These are phyloP conservation scores for Helicoverpa zea DNA, from an alignment of 1,140 invertebrate species.

Conservation along the genomic window DNA sequence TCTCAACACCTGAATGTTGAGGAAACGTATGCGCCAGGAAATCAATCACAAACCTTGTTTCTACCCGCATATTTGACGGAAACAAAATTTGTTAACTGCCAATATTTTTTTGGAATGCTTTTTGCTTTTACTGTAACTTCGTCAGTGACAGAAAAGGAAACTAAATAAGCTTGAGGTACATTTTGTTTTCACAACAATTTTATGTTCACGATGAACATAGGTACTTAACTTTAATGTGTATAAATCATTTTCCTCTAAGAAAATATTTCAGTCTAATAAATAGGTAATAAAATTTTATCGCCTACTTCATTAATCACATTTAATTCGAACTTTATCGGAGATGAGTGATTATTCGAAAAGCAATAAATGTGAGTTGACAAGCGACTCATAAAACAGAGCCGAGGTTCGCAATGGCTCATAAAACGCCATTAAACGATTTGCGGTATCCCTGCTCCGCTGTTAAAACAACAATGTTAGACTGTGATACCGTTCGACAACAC, in stretches of 20 bases:
- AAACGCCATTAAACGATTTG: slow-evolving; percentile 74
- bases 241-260: not conserved
- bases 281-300: not conserved
- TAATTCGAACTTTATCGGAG: slow-evolving; percentile 30
- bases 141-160: slow-evolving; percentile 10
- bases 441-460: slow-evolving; percentile 64
- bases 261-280: not conserved
- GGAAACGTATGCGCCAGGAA: slow-evolving; percentile 67
- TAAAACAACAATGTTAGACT: slow-evolving; percentile 69
- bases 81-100: slow-evolving; percentile 71
- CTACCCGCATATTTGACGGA: slow-evolving; percentile 64
- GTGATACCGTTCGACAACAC: slow-evolving; percentile 40
- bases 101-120: slow-evolving; percentile 59
- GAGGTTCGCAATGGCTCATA: slow-evolving; percentile 73
- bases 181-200: not conserved
- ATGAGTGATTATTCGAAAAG: slow-evolving; percentile 61
- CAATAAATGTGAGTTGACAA: slow-evolving; percentile 65
- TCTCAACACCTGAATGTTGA: slow-evolving; percentile 56
- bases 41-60: slow-evolving; percentile 76
- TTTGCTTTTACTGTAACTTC: slow-evolving; percentile 53
- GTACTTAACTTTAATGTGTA: no score
- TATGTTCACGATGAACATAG: no score
- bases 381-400: slow-evolving; percentile 66
- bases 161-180: not conserved
- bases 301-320: slow-evolving; percentile 29